phyloP scores from a whole-genome alignment of 2,113 vertebrate genomes.

The Perccottus glenii region DNA sequence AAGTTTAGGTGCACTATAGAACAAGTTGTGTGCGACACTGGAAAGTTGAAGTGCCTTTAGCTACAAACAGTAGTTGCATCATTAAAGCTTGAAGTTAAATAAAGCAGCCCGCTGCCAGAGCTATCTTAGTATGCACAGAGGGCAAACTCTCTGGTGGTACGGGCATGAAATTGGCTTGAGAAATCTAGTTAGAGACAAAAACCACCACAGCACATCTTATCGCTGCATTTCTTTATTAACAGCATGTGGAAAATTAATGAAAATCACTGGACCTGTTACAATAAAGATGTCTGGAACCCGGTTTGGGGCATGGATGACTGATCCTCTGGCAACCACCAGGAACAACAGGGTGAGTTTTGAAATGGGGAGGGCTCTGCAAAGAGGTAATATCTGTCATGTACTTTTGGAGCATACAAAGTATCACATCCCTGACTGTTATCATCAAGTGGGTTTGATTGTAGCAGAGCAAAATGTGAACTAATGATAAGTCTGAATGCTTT shows the following conservation, averaged over 20 bases:
- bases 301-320: conserved; percentile 99
- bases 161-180: conserved; percentile 77
- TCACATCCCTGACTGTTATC: not conserved
- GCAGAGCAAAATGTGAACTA: not conserved
- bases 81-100: conserved; percentile 35
- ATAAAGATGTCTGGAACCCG: conserved; percentile 97
- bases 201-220: conserved; percentile 63
- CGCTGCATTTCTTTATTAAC: conserved; percentile 72
- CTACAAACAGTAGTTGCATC: conserved; percentile 28
- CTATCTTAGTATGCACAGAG: conserved; percentile 66
- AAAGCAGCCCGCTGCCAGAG: conserved; percentile 18
- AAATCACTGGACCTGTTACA: conserved; percentile 95
- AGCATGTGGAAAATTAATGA: conserved; percentile 99
- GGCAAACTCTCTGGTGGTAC: conserved; percentile 53
- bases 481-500: not conserved
- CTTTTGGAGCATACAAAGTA: not conserved
- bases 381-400: not conserved
- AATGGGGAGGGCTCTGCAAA: not conserved
- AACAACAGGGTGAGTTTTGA: conserved; percentile 90
- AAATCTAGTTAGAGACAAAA: conserved; percentile 68
- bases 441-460: not conserved
- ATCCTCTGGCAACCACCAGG: conserved; percentile 89
- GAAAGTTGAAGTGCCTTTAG: conserved; percentile 2
- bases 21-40: not conserved
- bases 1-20: not conserved